phyloP scores from a whole-genome alignment of 2,888 invertebrate genomes.

The Ophion obscuratus region DNA sequence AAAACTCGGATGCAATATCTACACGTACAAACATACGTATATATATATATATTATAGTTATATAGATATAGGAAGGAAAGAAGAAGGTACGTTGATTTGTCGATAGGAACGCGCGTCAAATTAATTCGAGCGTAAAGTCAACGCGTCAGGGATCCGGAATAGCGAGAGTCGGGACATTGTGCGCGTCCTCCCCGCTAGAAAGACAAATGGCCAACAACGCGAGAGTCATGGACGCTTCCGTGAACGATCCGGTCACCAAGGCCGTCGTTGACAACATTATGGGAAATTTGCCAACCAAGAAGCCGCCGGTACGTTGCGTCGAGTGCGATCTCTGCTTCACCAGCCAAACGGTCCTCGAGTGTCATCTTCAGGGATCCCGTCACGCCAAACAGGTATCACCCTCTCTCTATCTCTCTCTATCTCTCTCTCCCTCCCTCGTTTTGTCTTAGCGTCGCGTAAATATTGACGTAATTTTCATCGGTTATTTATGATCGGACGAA shows the following conservation, averaged over 20 bases:
- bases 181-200: background rate
- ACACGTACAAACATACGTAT: conserved; percentile 21
- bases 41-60: background rate
- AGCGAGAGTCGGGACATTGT: background rate
- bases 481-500: background rate
- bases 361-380: conserved; percentile 83
- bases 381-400: conserved; percentile 80
- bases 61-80: background rate
- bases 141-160: background rate
- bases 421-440: background rate
- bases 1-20: conserved; percentile 23
- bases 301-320: conserved; percentile 83
- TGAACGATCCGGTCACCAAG: conserved; percentile 84
- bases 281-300: conserved; percentile 84
- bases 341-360: conserved; percentile 84
- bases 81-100: background rate
- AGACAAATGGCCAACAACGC: conserved; percentile 73
- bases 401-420: background rate
- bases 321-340: conserved; percentile 84
- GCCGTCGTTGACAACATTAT: conserved; percentile 85
- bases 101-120: background rate
- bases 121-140: background rate
- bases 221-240: conserved; percentile 72
- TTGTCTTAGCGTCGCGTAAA: background rate
- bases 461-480: background rate